Percentiles rank a stretch among this genome's conserved stretches.
These are phyloP conservation scores for Menidia beryllina DNA, from an alignment of 2,113 vertebrate genomes.

Conservation along the genomic window DNA sequence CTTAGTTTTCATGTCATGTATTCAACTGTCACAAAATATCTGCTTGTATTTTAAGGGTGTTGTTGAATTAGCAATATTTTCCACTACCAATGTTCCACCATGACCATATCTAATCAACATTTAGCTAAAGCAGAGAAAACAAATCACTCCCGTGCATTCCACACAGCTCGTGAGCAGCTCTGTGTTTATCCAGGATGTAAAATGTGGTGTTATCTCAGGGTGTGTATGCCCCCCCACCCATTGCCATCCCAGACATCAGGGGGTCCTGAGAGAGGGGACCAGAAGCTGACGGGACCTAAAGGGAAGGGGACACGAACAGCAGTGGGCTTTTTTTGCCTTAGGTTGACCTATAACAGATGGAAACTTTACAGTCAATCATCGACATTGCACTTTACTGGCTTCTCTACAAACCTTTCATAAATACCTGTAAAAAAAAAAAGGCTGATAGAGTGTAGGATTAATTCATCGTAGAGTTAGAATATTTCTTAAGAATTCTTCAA, in stretches of 20 bases:
- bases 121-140: conserved; percentile 53
- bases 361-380: conserved; percentile 27
- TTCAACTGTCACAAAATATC: no score
- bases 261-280: conserved; percentile 74
- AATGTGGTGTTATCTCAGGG: conserved; percentile 73
- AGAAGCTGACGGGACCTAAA: conserved; percentile 65
- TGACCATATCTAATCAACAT: conserved; percentile 54
- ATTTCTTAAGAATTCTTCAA: background rate
- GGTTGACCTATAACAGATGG: conserved; percentile 28
- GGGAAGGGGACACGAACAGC: conserved; percentile 53
- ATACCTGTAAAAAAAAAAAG: background rate
- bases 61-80: conserved; percentile 26
- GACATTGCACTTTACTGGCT: conserved; percentile 32
- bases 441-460: background rate
- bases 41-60: conserved; percentile 20
- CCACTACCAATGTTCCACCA: conserved; percentile 19
- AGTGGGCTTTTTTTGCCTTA: conserved; percentile 13
- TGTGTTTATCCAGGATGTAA: conserved; percentile 71
- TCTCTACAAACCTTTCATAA: background rate
- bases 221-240: conserved; percentile 47
- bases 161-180: conserved; percentile 28
- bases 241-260: conserved; percentile 56
- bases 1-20: no score
- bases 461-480: background rate
- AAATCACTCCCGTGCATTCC: conserved; percentile 51